These are phyloP conservation scores for Junco hyemalis DNA, from an alignment of 2,113 vertebrate species.

Conservation along the genomic window DNA sequence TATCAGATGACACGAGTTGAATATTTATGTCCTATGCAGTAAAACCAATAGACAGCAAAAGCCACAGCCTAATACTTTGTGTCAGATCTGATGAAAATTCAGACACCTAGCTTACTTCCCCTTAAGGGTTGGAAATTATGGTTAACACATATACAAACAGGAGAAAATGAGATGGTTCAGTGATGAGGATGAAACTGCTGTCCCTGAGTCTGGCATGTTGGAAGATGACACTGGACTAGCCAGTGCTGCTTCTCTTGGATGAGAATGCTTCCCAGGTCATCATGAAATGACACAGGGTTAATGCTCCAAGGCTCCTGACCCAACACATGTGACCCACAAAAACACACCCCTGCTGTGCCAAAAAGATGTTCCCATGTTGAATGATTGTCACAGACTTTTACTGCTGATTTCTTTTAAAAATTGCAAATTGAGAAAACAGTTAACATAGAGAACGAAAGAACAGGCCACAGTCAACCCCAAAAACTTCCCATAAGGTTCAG, in stretches of 20 bases:
- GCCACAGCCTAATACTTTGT: background rate
- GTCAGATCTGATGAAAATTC: background rate
- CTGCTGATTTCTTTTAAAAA: background rate
- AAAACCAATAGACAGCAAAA: background rate
- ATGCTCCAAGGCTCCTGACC: background rate
- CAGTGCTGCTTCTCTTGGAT: accelerated
- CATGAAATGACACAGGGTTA: background rate
- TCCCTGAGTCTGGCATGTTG: background rate
- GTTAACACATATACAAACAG: background rate
- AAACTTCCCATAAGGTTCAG: constrained; percentile 51
- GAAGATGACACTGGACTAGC: background rate
- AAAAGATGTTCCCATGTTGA: background rate
- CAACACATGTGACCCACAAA: accelerated
- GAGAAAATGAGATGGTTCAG: background rate
- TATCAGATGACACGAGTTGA: background rate
- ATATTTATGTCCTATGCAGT: background rate
- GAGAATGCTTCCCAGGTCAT: background rate
- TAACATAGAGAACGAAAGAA: constrained; percentile 6
- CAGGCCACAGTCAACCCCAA: constrained; percentile 6
- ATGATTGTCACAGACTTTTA: background rate
- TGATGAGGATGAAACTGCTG: background rate
- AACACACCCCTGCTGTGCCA: accelerated
- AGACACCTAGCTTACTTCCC: background rate
- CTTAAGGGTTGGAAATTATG: background rate
- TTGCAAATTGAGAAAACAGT: background rate